Base-by-base conservation (phyloP, 2,888 invertebrate species). In the Byasa hedistus region DNA sequence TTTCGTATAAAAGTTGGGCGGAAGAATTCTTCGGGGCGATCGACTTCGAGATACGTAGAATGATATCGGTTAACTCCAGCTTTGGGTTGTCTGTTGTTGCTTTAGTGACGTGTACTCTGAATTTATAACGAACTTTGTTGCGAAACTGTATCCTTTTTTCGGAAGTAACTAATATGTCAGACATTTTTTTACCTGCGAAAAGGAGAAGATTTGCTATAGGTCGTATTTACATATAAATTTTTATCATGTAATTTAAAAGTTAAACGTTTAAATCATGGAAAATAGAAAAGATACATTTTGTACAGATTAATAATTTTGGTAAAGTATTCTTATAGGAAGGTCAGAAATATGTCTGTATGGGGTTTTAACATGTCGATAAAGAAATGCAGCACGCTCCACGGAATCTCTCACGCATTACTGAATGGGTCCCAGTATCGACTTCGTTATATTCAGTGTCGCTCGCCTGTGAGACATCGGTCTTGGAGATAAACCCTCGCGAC, bases 1-100 rank as follows among this genome's bases (percentile, higher is more conserved):
- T 72, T 66, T 68, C 66, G 59, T 68, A 64, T 70, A 68, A 73
- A 73, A 72, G 69, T 73, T 72, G 62, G 27, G 54, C 44, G 52
- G 68, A 69, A 60, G 68, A 68, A 70, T 70, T 72, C 61, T 64
- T 68, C 62, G 69, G 66, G 69, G 70, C 69, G 70, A 71, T 72
- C 68, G 66, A 70, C 70, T 71, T 73, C 66, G 59, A 69, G 69
- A 69, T 68, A 66, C 66, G 54, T 51, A 24, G 63, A 68, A 66
- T 70, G 70, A 71, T 72, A 70, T 69, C 70, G 55, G 56, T 64
- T 63, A 60, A 69, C 67, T 64, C 64, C 60, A 56, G 64, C 57
- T 44, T 59, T 69, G 21, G 58, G 56, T 66, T 57, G 27, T 24
- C 57, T 52, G 27, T 65, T 59, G 55, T 59, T 58, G 59, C 58